Evolutionary conservation across 1,140 invertebrate species (phyloP).

Genomic region (Scaptomyza montana): DNA sequence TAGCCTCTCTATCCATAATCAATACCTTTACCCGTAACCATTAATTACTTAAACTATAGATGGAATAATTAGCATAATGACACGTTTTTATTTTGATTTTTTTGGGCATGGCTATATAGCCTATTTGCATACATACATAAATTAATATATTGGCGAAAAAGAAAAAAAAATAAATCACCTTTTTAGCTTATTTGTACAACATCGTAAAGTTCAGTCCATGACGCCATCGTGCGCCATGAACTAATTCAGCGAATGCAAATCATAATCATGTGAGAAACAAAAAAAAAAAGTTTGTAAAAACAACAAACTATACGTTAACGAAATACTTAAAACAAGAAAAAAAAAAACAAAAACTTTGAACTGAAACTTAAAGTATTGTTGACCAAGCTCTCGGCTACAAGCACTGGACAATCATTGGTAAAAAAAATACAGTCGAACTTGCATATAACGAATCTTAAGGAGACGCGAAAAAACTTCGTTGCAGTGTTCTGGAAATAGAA

Average conservation of each 20-base stretch:
- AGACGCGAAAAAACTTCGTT: too few species aligned
- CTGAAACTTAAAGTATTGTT: constrained; percentile 1
- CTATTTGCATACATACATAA: not conserved
- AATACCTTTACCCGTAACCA: constrained; percentile 4
- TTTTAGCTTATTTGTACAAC: constrained; percentile 1
- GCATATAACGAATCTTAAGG: too few species aligned
- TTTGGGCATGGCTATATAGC: constrained; percentile 14
- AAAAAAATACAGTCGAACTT: not conserved
- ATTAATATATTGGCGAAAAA: constrained; percentile 4
- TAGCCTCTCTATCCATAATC: not conserved
- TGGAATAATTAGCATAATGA: constrained; percentile 44
- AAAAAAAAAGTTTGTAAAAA: not conserved
- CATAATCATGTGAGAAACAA: constrained; percentile 34
- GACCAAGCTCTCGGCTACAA: constrained; percentile 8
- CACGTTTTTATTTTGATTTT: constrained; percentile 15
- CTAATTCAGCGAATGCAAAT: constrained; percentile 55
- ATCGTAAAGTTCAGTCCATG: constrained; percentile 21
- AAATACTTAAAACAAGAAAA: not conserved
- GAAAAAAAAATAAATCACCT: constrained; percentile 2
- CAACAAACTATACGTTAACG: not conserved
- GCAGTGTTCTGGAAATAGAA: too few species aligned
- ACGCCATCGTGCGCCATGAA: constrained; percentile 52
- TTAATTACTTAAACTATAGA: constrained; percentile 13
- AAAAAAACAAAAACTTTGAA: not conserved
- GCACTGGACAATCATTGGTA: not conserved